These are phyloP conservation scores for Oncorhynchus nerka DNA, from an alignment of 2,113 vertebrate species.

Conservation along the genomic window DNA sequence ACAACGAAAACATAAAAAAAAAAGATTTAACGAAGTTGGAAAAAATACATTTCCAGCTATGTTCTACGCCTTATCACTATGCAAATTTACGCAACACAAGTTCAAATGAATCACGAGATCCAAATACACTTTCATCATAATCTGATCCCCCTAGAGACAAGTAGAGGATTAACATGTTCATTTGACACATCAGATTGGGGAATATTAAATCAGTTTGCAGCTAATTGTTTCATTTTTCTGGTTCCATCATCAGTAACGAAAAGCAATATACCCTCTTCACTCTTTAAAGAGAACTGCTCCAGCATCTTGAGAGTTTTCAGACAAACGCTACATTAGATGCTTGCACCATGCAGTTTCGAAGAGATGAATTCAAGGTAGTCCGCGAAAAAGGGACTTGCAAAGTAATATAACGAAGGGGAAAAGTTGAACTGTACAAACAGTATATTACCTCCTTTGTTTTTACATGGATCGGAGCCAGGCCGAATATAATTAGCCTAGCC, in stretches of 20 bases:
- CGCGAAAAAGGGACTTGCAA: too few relatives aligned
- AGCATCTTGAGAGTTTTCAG: not conserved
- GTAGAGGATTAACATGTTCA: slow-evolving; percentile 45
- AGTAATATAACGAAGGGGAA: too few relatives aligned
- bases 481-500: too few relatives aligned
- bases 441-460: too few relatives aligned
- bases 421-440: too few relatives aligned
- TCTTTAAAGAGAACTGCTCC: not conserved
- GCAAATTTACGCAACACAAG: slow-evolving; percentile 74
- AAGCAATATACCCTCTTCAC: slow-evolving; percentile 7
- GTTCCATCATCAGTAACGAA: slow-evolving; percentile 6
- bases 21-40: slow-evolving; percentile 71
- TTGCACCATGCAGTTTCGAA: too few relatives aligned
- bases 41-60: slow-evolving; percentile 66
- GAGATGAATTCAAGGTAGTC: too few relatives aligned
- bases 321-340: too few relatives aligned
- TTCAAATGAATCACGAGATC: slow-evolving; percentile 65
- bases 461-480: too few relatives aligned
- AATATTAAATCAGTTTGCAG: slow-evolving; percentile 26
- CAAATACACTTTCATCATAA: slow-evolving; percentile 71
- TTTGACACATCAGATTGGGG: slow-evolving; percentile 26
- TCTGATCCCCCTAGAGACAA: slow-evolving; percentile 48
- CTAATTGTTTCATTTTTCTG: slow-evolving; percentile 36
- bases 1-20: slow-evolving; percentile 74
- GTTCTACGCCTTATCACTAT: slow-evolving; percentile 65